A percentile compares a stretch with the other conserved stretches of the same genome.
Conservation (phyloP, 2,888 invertebrate genomes). For the Agonum fuliginosum region DNA sequence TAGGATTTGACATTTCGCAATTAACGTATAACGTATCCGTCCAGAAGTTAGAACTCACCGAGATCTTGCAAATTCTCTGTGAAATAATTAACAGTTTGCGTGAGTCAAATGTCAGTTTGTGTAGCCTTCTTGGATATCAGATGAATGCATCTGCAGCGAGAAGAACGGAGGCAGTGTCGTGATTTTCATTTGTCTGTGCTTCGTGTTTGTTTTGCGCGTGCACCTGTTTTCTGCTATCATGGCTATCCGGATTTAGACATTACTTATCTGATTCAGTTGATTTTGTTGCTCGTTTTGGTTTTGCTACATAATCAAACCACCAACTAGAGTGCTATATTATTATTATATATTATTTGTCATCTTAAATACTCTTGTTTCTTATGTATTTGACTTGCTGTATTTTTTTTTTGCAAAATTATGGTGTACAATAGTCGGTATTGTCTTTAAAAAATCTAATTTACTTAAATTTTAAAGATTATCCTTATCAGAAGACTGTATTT, state of each 20-base stretch:
- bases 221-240: constrained; percentile 47
- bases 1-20: constrained; percentile 41
- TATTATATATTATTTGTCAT: too few relatives aligned
- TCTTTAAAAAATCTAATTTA: too few relatives aligned
- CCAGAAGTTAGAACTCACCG: background rate
- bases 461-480: too few relatives aligned
- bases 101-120: constrained; percentile 30
- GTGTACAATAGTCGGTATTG: too few relatives aligned
- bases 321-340: too few relatives aligned
- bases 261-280: constrained; percentile 33
- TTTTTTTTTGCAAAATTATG: too few relatives aligned
- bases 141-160: constrained; percentile 33
- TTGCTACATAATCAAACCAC: too few relatives aligned
- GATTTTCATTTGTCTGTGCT: constrained; percentile 31
- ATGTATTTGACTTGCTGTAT: too few relatives aligned
- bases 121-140: constrained; percentile 18
- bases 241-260: constrained; percentile 49
- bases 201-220: constrained; percentile 6
- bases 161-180: constrained; percentile 31
- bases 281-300: constrained; percentile 23
- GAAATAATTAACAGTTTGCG: constrained; percentile 47
- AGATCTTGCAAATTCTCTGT: constrained; percentile 31
- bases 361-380: too few relatives aligned
- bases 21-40: constrained; percentile 49
- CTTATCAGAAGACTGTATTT: too few relatives aligned